Evolutionary conservation across 1,140 invertebrate genomes (phyloP).

Genomic region (Atta texana): DNA sequence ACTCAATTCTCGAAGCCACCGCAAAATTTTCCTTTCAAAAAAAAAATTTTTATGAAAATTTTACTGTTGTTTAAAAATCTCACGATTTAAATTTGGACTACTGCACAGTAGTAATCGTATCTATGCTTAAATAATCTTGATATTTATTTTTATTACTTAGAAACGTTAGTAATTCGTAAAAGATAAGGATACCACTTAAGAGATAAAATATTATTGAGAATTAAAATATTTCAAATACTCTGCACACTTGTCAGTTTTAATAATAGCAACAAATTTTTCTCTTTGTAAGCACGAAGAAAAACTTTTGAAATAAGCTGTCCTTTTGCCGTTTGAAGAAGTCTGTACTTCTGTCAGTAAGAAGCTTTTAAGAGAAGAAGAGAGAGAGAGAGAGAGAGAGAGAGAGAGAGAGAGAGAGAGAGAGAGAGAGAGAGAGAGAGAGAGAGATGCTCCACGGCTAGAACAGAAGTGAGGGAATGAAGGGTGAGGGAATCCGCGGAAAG

Average conservation of each 20-base stretch:
- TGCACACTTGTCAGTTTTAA: background rate
- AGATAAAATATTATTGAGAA: background rate
- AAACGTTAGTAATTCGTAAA: background rate
- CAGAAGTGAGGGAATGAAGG: background rate
- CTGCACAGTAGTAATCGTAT: background rate
- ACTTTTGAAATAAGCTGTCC: constrained; percentile 9
- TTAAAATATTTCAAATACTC: background rate
- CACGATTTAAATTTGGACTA: background rate
- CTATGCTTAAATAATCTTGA: background rate
- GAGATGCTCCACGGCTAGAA: background rate
- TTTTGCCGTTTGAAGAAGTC: background rate
- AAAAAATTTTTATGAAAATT: constrained; percentile 13
- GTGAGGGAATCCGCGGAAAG: constrained; percentile 75
- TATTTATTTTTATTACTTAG: background rate
- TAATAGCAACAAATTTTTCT: constrained; percentile 14
- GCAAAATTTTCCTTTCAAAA: constrained; percentile 74
- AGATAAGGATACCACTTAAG: background rate
- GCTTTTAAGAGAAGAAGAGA: background rate
- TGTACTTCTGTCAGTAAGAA: background rate
- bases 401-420: background rate
- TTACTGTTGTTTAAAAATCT: background rate
- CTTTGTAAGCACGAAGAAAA: background rate
- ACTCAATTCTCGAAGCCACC: constrained; percentile 54
- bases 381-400: background rate
- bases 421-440: background rate